Evolutionary conservation across 2,113 vertebrate genomes (phyloP).

Genomic region (Amazona guildingii): DNA sequence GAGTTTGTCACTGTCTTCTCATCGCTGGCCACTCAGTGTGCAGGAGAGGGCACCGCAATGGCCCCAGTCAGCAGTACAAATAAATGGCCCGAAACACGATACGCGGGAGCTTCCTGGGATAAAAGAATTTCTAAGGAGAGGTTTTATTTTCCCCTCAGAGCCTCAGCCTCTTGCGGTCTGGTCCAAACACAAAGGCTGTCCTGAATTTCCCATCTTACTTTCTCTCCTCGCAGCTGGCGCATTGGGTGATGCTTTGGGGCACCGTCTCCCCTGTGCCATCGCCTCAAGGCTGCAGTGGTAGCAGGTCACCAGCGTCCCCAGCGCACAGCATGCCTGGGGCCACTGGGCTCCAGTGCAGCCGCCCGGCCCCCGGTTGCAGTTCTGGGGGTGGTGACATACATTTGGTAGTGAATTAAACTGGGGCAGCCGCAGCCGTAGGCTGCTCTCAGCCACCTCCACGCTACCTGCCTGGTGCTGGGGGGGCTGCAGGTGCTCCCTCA

Average conservation of each 20-base stretch:
- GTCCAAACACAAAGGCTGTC: conserved; percentile 49
- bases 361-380: neutral
- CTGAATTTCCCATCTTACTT: conserved; percentile 39
- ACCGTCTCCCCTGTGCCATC: neutral
- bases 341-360: rapidly evolving
- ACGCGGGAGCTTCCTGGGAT: conserved; percentile 29
- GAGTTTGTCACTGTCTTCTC: neutral
- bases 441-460: neutral
- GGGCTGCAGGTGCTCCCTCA: neutral
- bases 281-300: neutral
- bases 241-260: neutral
- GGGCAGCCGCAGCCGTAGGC: neutral
- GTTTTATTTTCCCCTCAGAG: conserved; percentile 15
- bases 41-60: neutral
- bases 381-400: conserved; percentile 50
- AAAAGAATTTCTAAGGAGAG: conserved; percentile 59
- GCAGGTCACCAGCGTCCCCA: neutral
- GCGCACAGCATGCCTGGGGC: neutral
- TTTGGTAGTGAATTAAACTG: conserved; percentile 22
- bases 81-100: conserved; percentile 51
- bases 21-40: neutral
- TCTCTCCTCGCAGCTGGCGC: neutral
- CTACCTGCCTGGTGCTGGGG: neutral
- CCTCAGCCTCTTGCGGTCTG: neutral
- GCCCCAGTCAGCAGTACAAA: conserved; percentile 48